Percentiles rank a stretch among this genome's conserved stretches.
phyloP scores from a whole-genome alignment of 53 echinoderm and acorn worm genomes.

The Temnopleurus reevesii region DNA sequence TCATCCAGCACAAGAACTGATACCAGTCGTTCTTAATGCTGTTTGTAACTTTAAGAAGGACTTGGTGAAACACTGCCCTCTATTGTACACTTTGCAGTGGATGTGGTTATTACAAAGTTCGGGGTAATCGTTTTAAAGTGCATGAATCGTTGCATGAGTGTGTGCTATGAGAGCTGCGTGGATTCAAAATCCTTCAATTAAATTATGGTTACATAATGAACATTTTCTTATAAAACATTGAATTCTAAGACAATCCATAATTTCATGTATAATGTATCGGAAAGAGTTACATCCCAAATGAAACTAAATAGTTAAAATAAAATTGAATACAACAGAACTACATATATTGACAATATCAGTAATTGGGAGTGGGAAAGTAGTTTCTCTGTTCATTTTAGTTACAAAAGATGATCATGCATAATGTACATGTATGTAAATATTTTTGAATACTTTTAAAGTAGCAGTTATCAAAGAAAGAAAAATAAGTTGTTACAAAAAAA shows the following conservation, averaged over 20 bases:
- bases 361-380: no score
- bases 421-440: slow-evolving; percentile 48
- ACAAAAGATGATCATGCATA: neutral
- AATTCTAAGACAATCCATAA: no score
- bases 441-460: slow-evolving; percentile 28
- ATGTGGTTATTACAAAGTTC: neutral
- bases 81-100: slow-evolving; percentile 17
- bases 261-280: no score
- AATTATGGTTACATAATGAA: neutral
- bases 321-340: no score
- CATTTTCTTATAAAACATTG: neutral
- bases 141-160: neutral
- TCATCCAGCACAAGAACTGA: no score
- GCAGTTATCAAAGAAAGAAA: neutral
- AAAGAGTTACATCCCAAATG: no score
- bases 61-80: no score
- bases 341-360: no score
- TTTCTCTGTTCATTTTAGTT: no score
- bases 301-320: no score
- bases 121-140: neutral
- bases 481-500: neutral
- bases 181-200: neutral
- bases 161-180: slow-evolving; percentile 6
- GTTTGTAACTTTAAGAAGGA: no score
- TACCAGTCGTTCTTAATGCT: no score